Percentiles rank a stretch among this genome's conserved stretches.
These are phyloP conservation scores for Epirrhoe alternata DNA, from an alignment of 2,888 invertebrate species.

Conservation along the genomic window DNA sequence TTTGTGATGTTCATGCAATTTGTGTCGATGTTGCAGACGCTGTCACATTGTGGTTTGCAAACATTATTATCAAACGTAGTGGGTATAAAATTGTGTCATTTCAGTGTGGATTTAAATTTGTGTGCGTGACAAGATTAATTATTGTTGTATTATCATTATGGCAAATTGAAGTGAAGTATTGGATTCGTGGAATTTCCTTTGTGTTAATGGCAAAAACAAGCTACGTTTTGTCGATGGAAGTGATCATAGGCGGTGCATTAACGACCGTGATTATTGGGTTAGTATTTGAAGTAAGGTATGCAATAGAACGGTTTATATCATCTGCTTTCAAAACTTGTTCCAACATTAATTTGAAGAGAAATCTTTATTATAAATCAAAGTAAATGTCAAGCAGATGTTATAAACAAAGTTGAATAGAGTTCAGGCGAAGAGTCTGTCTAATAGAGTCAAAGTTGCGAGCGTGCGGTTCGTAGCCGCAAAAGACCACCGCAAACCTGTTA, in stretches of 20 bases:
- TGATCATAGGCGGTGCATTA: conserved; percentile 81
- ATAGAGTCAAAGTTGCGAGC: conserved; percentile 83
- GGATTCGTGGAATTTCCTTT: conserved; percentile 82
- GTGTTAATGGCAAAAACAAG: conserved; percentile 71
- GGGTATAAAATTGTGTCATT: conserved; percentile 55
- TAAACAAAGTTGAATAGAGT: conserved; percentile 70
- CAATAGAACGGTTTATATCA: conserved; percentile 70
- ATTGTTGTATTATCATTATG: conserved; percentile 47
- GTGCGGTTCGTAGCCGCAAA: conserved; percentile 83
- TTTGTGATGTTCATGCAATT: conserved; percentile 74
- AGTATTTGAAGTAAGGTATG: conserved; percentile 74
- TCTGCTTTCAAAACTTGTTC: conserved; percentile 55
- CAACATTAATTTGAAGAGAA: not conserved
- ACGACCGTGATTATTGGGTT: conserved; percentile 78
- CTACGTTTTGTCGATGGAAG: conserved; percentile 72
- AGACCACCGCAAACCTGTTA: conserved; percentile 94
- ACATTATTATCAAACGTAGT: conserved; percentile 59
- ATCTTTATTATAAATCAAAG: not conserved
- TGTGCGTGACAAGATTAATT: conserved; percentile 60
- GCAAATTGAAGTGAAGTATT: conserved; percentile 59
- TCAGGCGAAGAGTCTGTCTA: conserved; percentile 82
- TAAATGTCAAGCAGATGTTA: conserved; percentile 69
- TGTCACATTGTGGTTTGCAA: conserved; percentile 62
- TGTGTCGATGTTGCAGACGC: conserved; percentile 70
- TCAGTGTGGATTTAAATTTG: conserved; percentile 62